Base-by-base conservation (phyloP, 2,888 invertebrate species). In the Cryptus armator region DNA sequence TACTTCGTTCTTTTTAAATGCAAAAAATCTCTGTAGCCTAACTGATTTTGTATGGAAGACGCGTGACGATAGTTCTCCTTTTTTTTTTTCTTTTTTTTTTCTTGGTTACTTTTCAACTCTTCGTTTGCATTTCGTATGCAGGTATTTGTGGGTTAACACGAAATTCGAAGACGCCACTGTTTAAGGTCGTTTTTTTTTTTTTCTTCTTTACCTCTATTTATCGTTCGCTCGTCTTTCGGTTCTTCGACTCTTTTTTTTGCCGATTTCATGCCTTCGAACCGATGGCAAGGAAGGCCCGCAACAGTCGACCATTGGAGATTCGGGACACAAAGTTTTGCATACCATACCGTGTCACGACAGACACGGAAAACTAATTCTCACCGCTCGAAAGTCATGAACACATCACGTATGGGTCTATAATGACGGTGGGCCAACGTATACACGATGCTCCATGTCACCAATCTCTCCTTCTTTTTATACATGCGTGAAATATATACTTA, bases 331-430 rank as follows among this genome's bases (percentile, higher is more conserved):
- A 64, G 89, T 91, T 92, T 92, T 91, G 90, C 92, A 91, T 92
- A 89, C 86, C 89, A 89, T 91, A 90, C 89, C 89, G 88, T 91
- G 91, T 90, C 91, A 88, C 90, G 90, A 91, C 92, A 88, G 89
- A 88, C 91, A 90, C 89, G 90, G 92, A 93, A 93, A 92, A 92
- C 91, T 92, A 92, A 93, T 93, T 93, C 90, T 89, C 90, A 86
- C 90, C 87, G 62, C 32, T 85, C 88, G 88, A 89, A 90, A 90
- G 88, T 82, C 83, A 82, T 70, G 76, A 79, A 85, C 86, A 81
- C 77, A 64, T 76, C 85, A 85, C 85, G 80, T 83, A 75, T 67
- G 51, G 80, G 72, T 75, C 67, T 81, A 75, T 76, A 85, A 83
- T 68, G 74, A 75, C 37, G 59, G 64, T 79, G 43, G 56, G 37